phyloP scores from a whole-genome alignment of 2,888 invertebrate genomes.

The Synanthedon andrenaeformis region DNA sequence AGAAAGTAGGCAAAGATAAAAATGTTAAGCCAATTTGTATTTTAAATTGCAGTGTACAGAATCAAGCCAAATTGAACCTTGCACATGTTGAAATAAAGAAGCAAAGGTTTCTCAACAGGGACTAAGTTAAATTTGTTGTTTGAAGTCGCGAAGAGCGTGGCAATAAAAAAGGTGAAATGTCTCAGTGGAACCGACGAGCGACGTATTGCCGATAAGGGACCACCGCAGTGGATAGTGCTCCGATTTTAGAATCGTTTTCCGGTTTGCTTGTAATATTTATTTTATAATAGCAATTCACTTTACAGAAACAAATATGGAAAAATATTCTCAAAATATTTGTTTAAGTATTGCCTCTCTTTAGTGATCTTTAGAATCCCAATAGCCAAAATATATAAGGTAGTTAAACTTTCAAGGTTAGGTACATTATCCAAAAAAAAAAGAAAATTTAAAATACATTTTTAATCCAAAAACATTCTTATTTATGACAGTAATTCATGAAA shows the following conservation, averaged over 20 bases:
- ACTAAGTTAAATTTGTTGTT: slow-evolving; percentile 13
- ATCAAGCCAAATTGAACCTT: slow-evolving; percentile 10
- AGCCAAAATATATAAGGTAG: too few relatives aligned
- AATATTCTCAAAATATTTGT: too few relatives aligned
- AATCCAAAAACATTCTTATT: too few relatives aligned
- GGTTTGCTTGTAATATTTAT: slow-evolving; percentile 21
- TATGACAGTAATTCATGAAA: too few relatives aligned
- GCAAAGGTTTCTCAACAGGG: not conserved
- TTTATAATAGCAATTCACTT: too few relatives aligned
- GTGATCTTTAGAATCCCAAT: too few relatives aligned
- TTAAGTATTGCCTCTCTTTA: too few relatives aligned
- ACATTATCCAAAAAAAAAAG: too few relatives aligned
- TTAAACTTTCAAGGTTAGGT: too few relatives aligned
- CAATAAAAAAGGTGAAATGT: slow-evolving; percentile 70
- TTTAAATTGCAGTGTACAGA: not conserved
- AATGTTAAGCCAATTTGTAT: slow-evolving; percentile 11
- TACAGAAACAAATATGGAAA: too few relatives aligned
- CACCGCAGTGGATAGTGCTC: slow-evolving; percentile 51
- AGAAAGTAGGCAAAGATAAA: slow-evolving; percentile 66
- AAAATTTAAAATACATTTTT: too few relatives aligned
- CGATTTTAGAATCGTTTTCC: slow-evolving; percentile 60
- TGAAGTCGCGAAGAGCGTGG: slow-evolving; percentile 63
- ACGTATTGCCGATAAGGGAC: slow-evolving; percentile 62
- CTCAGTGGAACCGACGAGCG: slow-evolving; percentile 61
- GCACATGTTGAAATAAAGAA: slow-evolving; percentile 4